A percentile compares a stretch with the other conserved stretches of the same genome.
These are phyloP conservation scores for Petrolisthes cinctipes DNA, from an alignment of 2,888 invertebrate species.

Conservation along the genomic window DNA sequence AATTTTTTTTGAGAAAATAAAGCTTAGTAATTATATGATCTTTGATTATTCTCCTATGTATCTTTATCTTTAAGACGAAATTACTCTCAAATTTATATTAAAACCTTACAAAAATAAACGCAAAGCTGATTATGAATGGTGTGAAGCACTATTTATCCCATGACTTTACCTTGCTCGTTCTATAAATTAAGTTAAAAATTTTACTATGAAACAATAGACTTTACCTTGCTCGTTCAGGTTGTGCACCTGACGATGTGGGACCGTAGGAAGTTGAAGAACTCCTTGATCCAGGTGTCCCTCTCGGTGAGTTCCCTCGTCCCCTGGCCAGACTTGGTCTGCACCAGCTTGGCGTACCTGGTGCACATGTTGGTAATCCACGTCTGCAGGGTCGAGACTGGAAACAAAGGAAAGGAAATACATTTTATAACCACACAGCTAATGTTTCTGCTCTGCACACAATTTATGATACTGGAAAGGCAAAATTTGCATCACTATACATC, in stretches of 20 bases:
- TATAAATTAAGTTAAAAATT: neutral
- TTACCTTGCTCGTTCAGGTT: conserved; percentile 7
- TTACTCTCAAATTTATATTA: conserved; percentile 1
- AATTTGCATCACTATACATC: too few species aligned
- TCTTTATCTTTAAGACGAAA: conserved; percentile 1
- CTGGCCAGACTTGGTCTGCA: too few species aligned
- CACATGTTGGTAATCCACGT: neutral
- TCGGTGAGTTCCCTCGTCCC: too few species aligned
- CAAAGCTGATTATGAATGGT: conserved; percentile 7
- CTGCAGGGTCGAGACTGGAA: conserved; percentile 1
- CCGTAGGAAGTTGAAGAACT: conserved; percentile 3
- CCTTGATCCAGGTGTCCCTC: too few species aligned
- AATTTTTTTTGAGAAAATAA: neutral
- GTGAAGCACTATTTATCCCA: conserved; percentile 4
- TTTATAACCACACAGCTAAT: too few species aligned
- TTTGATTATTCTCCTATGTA: neutral
- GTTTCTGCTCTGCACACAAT: too few species aligned
- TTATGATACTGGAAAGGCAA: too few species aligned
- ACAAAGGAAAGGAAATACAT: too few species aligned
- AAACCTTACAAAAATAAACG: too few species aligned
- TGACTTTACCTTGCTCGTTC: too few species aligned
- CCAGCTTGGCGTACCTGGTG: too few species aligned
- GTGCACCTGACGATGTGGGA: conserved; percentile 1
- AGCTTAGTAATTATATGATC: conserved; percentile 1
- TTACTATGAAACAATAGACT: conserved; percentile 1